A percentile compares a stretch with the other conserved stretches of the same genome.
phyloP scores from a whole-genome alignment of 1,140 invertebrate genomes.

The Leptopilina clavipes region DNA sequence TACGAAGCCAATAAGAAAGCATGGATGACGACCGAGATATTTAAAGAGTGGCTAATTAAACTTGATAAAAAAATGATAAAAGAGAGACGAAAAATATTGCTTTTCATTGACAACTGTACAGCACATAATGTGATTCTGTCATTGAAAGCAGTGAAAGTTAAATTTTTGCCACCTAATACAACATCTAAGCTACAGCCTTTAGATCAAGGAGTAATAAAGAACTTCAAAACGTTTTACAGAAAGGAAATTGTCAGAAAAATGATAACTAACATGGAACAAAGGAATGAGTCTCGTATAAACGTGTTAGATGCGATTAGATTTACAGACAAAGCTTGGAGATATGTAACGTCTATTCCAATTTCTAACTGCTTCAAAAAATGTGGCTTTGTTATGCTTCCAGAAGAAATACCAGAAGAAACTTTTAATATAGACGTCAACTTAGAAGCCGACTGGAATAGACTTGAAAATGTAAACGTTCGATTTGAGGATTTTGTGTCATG shows the following conservation, averaged over 20 bases:
- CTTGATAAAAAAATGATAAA: conserved; percentile 40
- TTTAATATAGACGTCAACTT: not conserved
- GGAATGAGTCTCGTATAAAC: not conserved
- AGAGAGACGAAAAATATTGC: conserved; percentile 42
- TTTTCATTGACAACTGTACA: conserved; percentile 44
- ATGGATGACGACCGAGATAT: conserved; percentile 65
- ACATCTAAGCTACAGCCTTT: conserved; percentile 69
- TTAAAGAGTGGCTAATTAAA: conserved; percentile 41
- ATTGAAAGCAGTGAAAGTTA: conserved; percentile 62
- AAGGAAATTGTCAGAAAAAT: conserved; percentile 5
- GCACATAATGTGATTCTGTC: conserved; percentile 48
- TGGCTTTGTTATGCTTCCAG: not conserved
- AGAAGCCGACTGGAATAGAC: not conserved
- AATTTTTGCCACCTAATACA: conserved; percentile 72
- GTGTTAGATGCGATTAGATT: not conserved
- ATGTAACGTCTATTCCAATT: not conserved
- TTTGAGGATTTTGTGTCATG: conserved; percentile 5
- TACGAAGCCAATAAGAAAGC: conserved; percentile 72
- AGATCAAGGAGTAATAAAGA: conserved; percentile 72
- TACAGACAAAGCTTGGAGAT: not conserved
- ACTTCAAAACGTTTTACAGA: conserved; percentile 54
- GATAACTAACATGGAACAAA: not conserved
- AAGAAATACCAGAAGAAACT: not conserved
- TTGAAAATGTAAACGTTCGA: conserved; percentile 6
- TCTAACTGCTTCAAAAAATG: conserved; percentile 16